Evolutionary conservation across 2,797 vertebrate genomes (phyloP), one percentile per base, ranked within the genome.

Genomic region (Acanthopagrus latus): DNA sequence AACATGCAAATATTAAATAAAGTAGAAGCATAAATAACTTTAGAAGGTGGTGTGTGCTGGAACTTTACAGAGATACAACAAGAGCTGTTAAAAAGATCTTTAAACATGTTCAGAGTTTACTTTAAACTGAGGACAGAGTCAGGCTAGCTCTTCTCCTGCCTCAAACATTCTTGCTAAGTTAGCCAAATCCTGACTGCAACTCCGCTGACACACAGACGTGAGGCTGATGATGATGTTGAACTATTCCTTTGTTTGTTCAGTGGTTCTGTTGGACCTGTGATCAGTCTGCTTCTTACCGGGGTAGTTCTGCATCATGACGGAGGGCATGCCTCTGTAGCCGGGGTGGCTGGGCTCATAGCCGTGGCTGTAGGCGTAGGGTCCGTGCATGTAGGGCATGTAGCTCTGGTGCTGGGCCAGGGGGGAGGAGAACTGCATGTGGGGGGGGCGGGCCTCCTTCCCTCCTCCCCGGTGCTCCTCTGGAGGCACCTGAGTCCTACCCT

Each of bases 301-400:
- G 93, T 99, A 99, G 85, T 97, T 98, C 92, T 98, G 98, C 98
- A 99, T 99, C 98, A 99, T 99, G 88, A 99, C 97, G 0, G 97
- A 95, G 64, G 98, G 97, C 96, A 99, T 94, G 76, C 96, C 96
- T 27, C 98, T 93, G 94, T 97, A 99, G 65, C 97, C 97, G 33
- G 97, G 97, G 90, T 98, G 97, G 90, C 74, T 95, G 73, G 97
- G 95, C 87, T 99, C 98, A 1, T 97, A 99, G 5, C 96, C 96
- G 88, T 98, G 97, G 87, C 96, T 94, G 87, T 99, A 99, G 81
- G 96, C 96, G 78, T 98, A 99, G 4, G 90, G 89, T 78, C 97
- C 97, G 1, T 98, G 97, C 97, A 99, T 96, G 92, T 98, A 99
- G 78, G 97, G 97, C 93, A 99, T 96, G 93, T 98, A 99, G 74